Base-by-base conservation (phyloP, 2,797 vertebrate genomes). In the Hafferia zeledoni region DNA sequence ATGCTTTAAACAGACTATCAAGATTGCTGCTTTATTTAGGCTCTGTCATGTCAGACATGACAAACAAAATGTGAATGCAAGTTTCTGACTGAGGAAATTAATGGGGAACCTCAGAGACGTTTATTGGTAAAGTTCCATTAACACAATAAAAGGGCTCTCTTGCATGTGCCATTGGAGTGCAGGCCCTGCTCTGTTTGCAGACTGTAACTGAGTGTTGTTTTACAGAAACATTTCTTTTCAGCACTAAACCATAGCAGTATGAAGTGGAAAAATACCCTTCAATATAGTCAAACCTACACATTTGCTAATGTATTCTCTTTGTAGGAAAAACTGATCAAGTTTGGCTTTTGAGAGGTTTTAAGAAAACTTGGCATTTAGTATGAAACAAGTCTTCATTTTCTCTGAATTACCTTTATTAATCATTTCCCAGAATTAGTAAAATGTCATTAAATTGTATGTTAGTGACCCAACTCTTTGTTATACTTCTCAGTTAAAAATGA, bases 381-480 rank as follows among this genome's bases (percentile, higher is more conserved):
- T 57, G 83, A 91, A 84, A 71, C 35, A 82, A 22, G 68, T 85
- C 25, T 55, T 46, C 10, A 37, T 44, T 74, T 49, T n/a, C 33
- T 91, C 52, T 93, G 77, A 94, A 63, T 81, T 93, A 82, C 14
- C 77, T 74, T 89, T 57, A 74, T 89, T 55, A 91, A 60, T 27
- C 16, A 30, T 55, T 90, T 67, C 30, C 79, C 50, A 43, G 56
- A 47, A 83, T 57, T 71, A 76, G 47, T 88, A 52, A 71, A 43
- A 74, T 53, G 9, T 8, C 22, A 24, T 47, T 72, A 76, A 43
- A 50, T 69, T 71, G 15, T 41, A 25, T 67, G 64, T 85, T 74
- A 70, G 75, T 57, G 83, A 44, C 9, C 6, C 24, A 71, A 18
- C 8, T 49, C 33, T 46, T 80, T 20, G 46, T 74, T 17, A 35